These are phyloP conservation scores for Chelidonichthys spinosus DNA, from an alignment of 2,797 vertebrate genomes.

Conservation along the genomic window DNA sequence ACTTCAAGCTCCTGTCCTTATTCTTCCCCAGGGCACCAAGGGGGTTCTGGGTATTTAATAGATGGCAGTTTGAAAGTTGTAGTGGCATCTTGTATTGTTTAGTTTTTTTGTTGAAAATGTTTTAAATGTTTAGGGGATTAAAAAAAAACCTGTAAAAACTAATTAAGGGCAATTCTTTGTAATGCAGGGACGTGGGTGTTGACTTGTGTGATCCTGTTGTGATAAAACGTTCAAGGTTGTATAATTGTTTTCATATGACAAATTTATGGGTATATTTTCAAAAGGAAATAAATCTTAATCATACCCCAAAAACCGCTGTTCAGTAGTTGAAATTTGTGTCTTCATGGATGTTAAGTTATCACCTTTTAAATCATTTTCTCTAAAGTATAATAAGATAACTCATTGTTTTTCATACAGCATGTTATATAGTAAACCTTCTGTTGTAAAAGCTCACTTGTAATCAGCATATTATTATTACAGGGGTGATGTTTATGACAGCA, in stretches of 20 bases:
- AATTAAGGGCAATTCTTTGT: constrained; percentile 84
- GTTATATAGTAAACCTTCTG: constrained; percentile 29
- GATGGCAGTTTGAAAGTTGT: constrained; percentile 76
- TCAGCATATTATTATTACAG: neutral
- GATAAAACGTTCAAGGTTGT: constrained; percentile 87
- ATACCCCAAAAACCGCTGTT: constrained; percentile 71
- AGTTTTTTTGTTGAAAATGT: constrained; percentile 68
- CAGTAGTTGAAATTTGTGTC: constrained; percentile 32
- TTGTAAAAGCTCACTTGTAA: constrained; percentile 16
- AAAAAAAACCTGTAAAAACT: constrained; percentile 44
- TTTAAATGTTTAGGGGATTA: constrained; percentile 75
- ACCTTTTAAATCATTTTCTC: neutral
- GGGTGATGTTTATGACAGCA: neutral
- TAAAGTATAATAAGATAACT: constrained; percentile 6
- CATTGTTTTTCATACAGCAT: constrained; percentile 14
- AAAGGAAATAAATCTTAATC: constrained; percentile 87
- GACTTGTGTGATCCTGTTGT: constrained; percentile 84
- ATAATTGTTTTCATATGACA: constrained; percentile 87
- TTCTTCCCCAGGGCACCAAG: constrained; percentile 49
- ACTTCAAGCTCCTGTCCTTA: constrained; percentile 62
- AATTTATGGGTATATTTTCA: constrained; percentile 90
- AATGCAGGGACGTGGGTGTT: constrained; percentile 80
- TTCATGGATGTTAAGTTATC: neutral
- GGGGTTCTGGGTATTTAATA: constrained; percentile 66
- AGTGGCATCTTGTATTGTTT: constrained; percentile 74